Evolutionary conservation across 2,113 vertebrate species (phyloP), one percentile per base, ranked within the genome.

Genomic region (Ploceus nigricollis): DNA sequence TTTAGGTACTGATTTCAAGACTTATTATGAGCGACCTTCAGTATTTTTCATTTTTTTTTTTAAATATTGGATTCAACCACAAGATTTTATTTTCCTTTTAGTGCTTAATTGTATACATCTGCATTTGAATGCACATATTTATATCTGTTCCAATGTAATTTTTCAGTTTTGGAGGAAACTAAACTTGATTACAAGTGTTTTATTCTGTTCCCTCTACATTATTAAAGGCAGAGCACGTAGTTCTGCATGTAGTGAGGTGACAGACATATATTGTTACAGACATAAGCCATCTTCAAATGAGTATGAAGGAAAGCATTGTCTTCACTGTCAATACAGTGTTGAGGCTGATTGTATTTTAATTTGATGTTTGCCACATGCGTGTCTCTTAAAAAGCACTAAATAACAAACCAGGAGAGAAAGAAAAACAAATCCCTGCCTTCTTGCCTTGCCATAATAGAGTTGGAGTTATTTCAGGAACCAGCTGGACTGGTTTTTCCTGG

Each of bases 351-450:
- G 71, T 80, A n/a, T 81, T 96, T 96, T 96, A 95, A 91, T 96
- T 95, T 90, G 68, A 73, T 70, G 87, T 96, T 96, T 94, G 58
- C 87, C 66, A 93, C 79, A 89, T 90, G 75, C 42, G 2, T 47
- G 63, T 79, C 57, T 90, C 87, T 83, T 80, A 88, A 96, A 95
- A 95, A 96, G 47, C 66, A 66, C 75, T 77, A 57, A 90, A 94
- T 66, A 93, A 70, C 58, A 96, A 96, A 87, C 70, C 48, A 88
- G 40, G 54, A 86, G 39, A 90, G 87, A 86, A 95, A 93, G 87
- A 95, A 96, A 96, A 96, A 96, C 91, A 96, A 94, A 96, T 87
- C 90, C 33, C 64, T 88, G 66, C 75, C 78, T 95, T 87, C 79
- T 85, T 88, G 61, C 71, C 58, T 85, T 93, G 78, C 79, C 91